A percentile compares a stretch with the other conserved stretches of the same genome.
Conservation (phyloP, 2,888 invertebrate species). For the Cataglyphis albicans region DNA sequence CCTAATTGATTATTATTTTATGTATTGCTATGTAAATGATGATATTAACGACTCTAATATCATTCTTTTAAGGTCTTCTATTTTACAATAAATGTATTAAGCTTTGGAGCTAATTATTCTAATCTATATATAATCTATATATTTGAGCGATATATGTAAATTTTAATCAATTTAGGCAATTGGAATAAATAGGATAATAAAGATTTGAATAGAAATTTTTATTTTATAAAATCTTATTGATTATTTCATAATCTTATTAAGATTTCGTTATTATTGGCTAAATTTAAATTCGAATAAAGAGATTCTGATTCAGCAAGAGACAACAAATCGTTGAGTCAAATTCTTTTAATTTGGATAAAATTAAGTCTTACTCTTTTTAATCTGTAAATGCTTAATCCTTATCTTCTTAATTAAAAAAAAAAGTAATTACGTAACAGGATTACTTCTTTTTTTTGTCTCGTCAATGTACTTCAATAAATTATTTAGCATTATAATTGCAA, state of each 20-base stretch:
- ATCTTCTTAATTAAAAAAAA: background rate
- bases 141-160: background rate
- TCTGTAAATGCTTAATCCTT: background rate
- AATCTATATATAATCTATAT: slow-evolving; percentile 3
- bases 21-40: no score
- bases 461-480: background rate
- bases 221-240: background rate
- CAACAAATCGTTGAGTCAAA: background rate
- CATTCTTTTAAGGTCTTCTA: background rate
- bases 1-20: slow-evolving; percentile 24
- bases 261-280: background rate
- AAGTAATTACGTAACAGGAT: background rate
- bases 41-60: background rate
- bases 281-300: background rate
- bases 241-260: background rate
- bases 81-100: background rate
- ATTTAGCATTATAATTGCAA: background rate
- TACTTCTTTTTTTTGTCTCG: background rate
- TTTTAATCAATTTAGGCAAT: background rate
- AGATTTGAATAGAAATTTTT: background rate
- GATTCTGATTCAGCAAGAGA: background rate
- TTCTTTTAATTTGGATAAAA: background rate
- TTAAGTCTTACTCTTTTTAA: background rate
- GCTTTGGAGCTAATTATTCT: background rate
- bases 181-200: background rate